A percentile compares a stretch with the other conserved stretches of the same genome.
Conservation (phyloP, 2,888 invertebrate species). For the Lordiphosa andalusiaca region DNA sequence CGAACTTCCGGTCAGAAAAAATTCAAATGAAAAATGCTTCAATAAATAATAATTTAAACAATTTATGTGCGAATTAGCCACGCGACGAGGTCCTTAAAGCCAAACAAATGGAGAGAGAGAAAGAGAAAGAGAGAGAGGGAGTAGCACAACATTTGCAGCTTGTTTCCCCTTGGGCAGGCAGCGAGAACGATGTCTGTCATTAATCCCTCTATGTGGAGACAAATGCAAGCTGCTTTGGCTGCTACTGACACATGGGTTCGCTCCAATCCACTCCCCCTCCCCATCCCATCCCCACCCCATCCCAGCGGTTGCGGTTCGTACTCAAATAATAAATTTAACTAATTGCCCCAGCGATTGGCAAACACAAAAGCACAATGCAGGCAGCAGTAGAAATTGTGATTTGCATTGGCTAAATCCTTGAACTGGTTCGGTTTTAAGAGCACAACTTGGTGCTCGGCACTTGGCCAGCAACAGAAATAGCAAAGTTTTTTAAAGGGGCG, state of each 20-base stretch:
- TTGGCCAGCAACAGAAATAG: background rate
- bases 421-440: slow-evolving; percentile 8
- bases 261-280: background rate
- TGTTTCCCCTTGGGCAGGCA: slow-evolving; percentile 20
- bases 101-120: slow-evolving; percentile 18
- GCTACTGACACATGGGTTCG: slow-evolving; percentile 48
- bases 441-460: background rate
- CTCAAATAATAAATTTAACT: slow-evolving; percentile 74
- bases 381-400: slow-evolving; percentile 23
- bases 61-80: slow-evolving; percentile 55
- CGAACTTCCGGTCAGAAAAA: slow-evolving; percentile 8
- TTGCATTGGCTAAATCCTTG: slow-evolving; percentile 31
- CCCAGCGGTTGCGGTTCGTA: slow-evolving; percentile 50
- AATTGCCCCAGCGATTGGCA: slow-evolving; percentile 66
- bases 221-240: slow-evolving; percentile 61
- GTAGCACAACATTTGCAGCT: slow-evolving; percentile 39
- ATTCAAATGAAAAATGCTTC: slow-evolving; percentile 51
- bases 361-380: slow-evolving; percentile 41
- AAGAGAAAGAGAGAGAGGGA: slow-evolving; percentile 6
- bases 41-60: slow-evolving; percentile 70
- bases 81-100: slow-evolving; percentile 37
- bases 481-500: slow-evolving; percentile 2
- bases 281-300: background rate
- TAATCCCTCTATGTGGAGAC: slow-evolving; percentile 67
- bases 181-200: slow-evolving; percentile 50